Percentiles rank a stretch among this genome's conserved stretches.
Evolutionary conservation across 2,113 vertebrate species (phyloP).

Genomic region (Pedetes capensis): DNA sequence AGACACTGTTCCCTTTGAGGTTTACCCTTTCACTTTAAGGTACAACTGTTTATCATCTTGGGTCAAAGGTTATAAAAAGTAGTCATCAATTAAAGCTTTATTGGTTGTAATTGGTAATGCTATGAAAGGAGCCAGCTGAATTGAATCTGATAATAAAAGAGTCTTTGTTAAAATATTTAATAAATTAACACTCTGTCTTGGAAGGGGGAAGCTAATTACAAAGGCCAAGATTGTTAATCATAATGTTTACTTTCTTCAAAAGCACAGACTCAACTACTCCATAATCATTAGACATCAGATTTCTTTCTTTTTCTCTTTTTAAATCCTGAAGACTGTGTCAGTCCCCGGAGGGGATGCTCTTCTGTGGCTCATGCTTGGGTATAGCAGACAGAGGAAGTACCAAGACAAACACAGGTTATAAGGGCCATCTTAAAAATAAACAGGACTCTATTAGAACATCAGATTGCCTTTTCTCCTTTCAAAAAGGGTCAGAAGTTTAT

Average conservation of each 20-base stretch:
- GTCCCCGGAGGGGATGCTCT: slow-evolving; percentile 59
- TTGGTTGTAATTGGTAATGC: slow-evolving; percentile 68
- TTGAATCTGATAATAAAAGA: slow-evolving; percentile 71
- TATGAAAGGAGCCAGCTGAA: slow-evolving; percentile 73
- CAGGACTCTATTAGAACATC: slow-evolving; percentile 41
- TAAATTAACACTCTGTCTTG: slow-evolving; percentile 74
- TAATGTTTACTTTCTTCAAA: slow-evolving; percentile 67
- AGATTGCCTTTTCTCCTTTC: slow-evolving; percentile 26
- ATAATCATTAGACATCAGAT: slow-evolving; percentile 58
- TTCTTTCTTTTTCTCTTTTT: slow-evolving; percentile 40
- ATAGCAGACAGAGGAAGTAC: slow-evolving; percentile 42
- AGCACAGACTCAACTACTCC: slow-evolving; percentile 47
- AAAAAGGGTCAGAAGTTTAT: slow-evolving; percentile 27
- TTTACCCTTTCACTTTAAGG: slow-evolving; percentile 54
- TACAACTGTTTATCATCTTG: slow-evolving; percentile 68
- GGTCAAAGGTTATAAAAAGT: slow-evolving; percentile 78
- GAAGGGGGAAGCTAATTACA: slow-evolving; percentile 70
- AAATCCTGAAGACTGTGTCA: not conserved
- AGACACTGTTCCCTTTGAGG: slow-evolving; percentile 72
- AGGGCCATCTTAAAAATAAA: slow-evolving; percentile 48
- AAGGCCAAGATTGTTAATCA: slow-evolving; percentile 70
- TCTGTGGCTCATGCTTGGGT: slow-evolving; percentile 68
- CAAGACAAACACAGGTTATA: slow-evolving; percentile 61
- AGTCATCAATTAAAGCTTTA: slow-evolving; percentile 78
- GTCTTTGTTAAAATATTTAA: slow-evolving; percentile 81